These are phyloP conservation scores for Melieria omissa DNA, from an alignment of 2,888 invertebrate species.

Conservation along the genomic window DNA sequence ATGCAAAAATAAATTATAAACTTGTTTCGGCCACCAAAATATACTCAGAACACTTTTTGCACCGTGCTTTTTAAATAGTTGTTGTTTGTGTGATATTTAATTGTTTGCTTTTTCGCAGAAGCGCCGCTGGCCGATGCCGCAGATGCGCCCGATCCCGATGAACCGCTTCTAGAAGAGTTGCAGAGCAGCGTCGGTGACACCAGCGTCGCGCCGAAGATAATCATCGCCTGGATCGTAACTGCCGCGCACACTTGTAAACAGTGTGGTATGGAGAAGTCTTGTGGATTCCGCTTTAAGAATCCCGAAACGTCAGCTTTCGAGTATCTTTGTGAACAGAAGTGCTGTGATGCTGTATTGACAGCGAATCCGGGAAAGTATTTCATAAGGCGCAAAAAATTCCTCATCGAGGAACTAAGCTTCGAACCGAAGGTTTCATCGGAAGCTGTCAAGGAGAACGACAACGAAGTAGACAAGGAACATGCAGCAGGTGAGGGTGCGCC, in stretches of 20 bases:
- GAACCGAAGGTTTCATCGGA: conserved; percentile 33
- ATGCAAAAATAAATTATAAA: neutral
- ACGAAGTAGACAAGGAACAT: conserved; percentile 14
- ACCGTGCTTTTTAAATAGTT: neutral
- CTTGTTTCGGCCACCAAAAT: neutral
- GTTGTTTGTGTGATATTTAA: conserved; percentile 1
- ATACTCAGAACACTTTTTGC: neutral
- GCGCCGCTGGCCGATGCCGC: conserved; percentile 7
- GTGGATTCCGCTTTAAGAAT: conserved; percentile 61
- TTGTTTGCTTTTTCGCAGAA: neutral
- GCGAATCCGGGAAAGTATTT: conserved; percentile 70
- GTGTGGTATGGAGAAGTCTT: conserved; percentile 56
- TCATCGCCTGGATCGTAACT: conserved; percentile 62
- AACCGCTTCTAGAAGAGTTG: conserved; percentile 67
- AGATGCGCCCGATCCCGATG: conserved; percentile 53
- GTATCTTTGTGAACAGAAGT: conserved; percentile 69
- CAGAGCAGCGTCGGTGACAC: conserved; percentile 54
- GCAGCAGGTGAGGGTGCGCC: neutral
- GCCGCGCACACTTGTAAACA: conserved; percentile 55
- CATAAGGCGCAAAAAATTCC: conserved; percentile 69
- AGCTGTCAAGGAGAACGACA: conserved; percentile 13
- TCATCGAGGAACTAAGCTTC: conserved; percentile 66
- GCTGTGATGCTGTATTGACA: conserved; percentile 70
- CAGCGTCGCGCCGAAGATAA: conserved; percentile 56
- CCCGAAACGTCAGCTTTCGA: conserved; percentile 68